Evolutionary conservation across 2,113 vertebrate species (phyloP).

Genomic region (Tinamus guttatus): DNA sequence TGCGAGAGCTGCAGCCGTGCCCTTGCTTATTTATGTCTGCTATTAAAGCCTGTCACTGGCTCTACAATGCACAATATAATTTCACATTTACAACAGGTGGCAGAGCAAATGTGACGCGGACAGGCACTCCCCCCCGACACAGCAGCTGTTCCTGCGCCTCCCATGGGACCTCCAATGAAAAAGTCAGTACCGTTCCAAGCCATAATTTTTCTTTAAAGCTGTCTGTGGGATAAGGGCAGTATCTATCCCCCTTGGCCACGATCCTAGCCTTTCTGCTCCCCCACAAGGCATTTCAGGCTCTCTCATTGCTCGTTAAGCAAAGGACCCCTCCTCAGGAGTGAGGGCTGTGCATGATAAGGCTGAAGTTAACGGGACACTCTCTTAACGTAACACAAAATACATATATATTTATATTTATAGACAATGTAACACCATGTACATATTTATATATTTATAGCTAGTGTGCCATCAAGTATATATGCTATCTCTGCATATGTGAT

Average conservation of each 20-base stretch:
- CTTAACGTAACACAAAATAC: background rate
- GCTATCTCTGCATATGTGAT: background rate
- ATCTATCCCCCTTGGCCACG: background rate
- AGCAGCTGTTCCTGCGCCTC: conserved; percentile 28
- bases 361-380: background rate
- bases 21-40: background rate
- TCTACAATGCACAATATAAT: conserved; percentile 23
- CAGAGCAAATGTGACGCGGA: background rate
- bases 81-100: conserved; percentile 44
- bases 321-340: background rate
- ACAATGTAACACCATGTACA: background rate
- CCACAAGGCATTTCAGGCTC: background rate
- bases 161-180: background rate
- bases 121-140: background rate
- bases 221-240: background rate
- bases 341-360: rapidly evolving
- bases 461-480: background rate
- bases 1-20: background rate
- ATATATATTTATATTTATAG: background rate
- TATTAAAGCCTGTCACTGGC: background rate
- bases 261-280: background rate
- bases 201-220: background rate
- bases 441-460: background rate
- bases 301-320: background rate
- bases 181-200: background rate